These are phyloP conservation scores for Epizoanthus illoricatus DNA, from an alignment of 92 coral and sea anemone genomes.

Conservation along the genomic window DNA sequence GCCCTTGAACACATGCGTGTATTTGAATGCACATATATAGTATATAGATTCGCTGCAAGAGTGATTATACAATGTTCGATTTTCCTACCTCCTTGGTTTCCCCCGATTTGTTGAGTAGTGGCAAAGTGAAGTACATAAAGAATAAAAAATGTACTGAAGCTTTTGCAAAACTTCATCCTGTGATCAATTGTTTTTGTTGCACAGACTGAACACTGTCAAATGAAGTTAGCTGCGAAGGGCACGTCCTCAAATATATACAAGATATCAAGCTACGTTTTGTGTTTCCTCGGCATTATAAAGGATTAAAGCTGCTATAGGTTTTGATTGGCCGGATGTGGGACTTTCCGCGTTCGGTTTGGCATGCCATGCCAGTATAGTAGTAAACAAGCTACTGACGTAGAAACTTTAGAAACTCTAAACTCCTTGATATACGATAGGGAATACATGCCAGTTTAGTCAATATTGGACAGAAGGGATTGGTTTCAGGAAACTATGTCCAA, in stretches of 20 bases:
- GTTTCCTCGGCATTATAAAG: conserved; percentile 12
- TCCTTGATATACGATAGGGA: neutral
- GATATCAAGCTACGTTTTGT: neutral
- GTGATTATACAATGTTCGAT: neutral
- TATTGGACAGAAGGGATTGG: neutral
- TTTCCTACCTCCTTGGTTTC: neutral
- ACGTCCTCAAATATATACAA: neutral
- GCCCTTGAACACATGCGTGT: neutral
- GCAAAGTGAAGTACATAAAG: neutral
- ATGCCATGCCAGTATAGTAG: neutral
- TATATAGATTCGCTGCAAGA: neutral
- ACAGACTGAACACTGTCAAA: neutral
- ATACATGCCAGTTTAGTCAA: neutral
- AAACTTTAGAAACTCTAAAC: neutral
- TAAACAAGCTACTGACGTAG: neutral
- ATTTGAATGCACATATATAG: neutral
- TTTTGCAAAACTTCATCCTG: conserved; percentile 5
- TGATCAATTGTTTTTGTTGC: neutral
- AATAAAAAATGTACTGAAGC: neutral
- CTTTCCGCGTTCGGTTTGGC: neutral
- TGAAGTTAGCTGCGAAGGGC: neutral
- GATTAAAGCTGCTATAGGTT: neutral
- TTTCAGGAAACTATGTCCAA: neutral
- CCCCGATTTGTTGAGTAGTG: neutral
- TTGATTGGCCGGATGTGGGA: conserved; percentile 17